Evolutionary conservation across 2,113 vertebrate genomes (phyloP), one percentile per base, ranked within the genome.

Genomic region (Daphoenositta chrysoptera): DNA sequence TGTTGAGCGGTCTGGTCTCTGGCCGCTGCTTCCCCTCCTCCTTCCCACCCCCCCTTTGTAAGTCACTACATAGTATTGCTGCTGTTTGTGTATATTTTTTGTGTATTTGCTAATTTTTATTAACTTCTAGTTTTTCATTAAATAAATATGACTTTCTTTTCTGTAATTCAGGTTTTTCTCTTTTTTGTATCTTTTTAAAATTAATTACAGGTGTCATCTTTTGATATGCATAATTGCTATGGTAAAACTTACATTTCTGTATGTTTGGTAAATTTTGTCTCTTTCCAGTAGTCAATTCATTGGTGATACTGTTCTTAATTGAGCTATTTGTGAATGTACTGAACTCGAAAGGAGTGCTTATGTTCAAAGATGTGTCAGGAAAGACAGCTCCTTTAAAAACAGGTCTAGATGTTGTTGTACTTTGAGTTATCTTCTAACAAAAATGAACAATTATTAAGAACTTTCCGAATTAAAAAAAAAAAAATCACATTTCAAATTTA

Each of bases 141-240:
- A 99, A 99, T 99, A 99, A 99, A 99, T 99, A 98, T 98, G 97
- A 98, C 98, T 99, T 99, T 99, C 98, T 99, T 99, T 99, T 99
- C 99, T 99, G 99, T 99, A 99, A 98, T 98, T 98, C 97, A 98
- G 97, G 96, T 97, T 97, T 95, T 97, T 94, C 90, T 97, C 91
- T 91, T 96, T 97, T 98, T 97, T 96, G 94, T 98, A 97, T 95
- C 93, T 98, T 97, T 97, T 96, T 51, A 96, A 98, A 96, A 91
- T 96, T 95, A 97, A 97, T 97, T 97, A 80, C 89, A 77, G 63
- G 92, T 96, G 92, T 96, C 96, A 94, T 97, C 95, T 96, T 98
- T 97, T 97, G 97, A 97, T 97, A 97, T 96, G 86, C 95, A 90
- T 97, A 97, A 95, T 93, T 97, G 93, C 93, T 96, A 96, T 98